These are phyloP conservation scores for Clarias gariepinus DNA, from an alignment of 2,113 vertebrate genomes.

Conservation along the genomic window DNA sequence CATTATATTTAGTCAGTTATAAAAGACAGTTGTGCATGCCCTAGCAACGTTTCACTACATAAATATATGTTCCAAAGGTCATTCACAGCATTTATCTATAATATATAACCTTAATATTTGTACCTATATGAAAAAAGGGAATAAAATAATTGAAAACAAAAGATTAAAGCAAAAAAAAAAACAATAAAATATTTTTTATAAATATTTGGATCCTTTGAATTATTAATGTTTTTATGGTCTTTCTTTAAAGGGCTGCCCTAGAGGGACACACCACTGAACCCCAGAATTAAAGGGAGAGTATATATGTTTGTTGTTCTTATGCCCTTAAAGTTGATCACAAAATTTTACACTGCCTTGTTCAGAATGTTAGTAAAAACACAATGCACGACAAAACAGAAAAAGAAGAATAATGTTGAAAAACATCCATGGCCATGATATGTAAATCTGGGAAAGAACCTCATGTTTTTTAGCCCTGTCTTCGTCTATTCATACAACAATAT, in stretches of 20 bases:
- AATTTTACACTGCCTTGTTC: neutral
- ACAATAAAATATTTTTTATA: neutral
- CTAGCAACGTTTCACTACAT: neutral
- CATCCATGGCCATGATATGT: neutral
- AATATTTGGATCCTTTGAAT: neutral
- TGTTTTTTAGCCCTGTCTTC: neutral
- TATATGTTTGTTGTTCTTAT: neutral
- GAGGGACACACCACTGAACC: neutral
- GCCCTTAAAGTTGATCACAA: neutral
- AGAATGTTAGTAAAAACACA: neutral
- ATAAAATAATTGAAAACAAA: neutral
- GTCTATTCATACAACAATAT: neutral
- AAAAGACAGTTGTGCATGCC: neutral
- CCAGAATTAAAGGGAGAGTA: neutral
- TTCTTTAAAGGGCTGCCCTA: neutral
- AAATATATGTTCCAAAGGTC: neutral
- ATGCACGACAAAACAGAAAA: neutral
- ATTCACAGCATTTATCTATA: neutral
- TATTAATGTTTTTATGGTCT: neutral
- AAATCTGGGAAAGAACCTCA: neutral
- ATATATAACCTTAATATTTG: neutral
- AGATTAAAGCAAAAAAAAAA: neutral
- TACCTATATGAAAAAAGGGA: neutral
- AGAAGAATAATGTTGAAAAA: neutral
- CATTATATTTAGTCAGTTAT: slow-evolving; percentile 39